Conservation (phyloP, 2,888 invertebrate species). For the Scelioninae gen. 2 region DNA sequence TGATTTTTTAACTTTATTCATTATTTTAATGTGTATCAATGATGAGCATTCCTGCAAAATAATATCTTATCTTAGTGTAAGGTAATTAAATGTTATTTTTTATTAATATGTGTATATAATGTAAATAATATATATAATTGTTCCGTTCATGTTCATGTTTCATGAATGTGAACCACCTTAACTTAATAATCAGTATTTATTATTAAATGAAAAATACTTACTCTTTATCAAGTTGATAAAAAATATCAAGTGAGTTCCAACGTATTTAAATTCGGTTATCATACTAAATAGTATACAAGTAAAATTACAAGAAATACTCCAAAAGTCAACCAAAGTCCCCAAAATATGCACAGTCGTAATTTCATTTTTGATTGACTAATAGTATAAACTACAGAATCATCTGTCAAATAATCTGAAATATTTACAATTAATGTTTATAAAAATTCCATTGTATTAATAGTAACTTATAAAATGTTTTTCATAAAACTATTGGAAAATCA, state of each 20-base stretch:
- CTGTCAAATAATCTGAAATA: background rate
- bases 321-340: slow-evolving; percentile 35
- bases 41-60: too few species aligned
- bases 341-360: slow-evolving; percentile 34
- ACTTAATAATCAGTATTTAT: background rate
- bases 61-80: too few species aligned
- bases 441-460: too few species aligned
- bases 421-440: background rate
- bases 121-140: too few species aligned
- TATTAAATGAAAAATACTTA: slow-evolving; percentile 52
- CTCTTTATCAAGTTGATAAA: slow-evolving; percentile 19
- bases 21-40: too few species aligned
- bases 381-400: slow-evolving; percentile 3
- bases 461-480: too few species aligned
- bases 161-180: background rate
- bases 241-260: slow-evolving; percentile 7
- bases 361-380: slow-evolving; percentile 11
- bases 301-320: slow-evolving; percentile 18
- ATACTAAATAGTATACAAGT: slow-evolving; percentile 14
- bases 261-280: background rate
- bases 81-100: too few species aligned
- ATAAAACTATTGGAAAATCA: too few species aligned
- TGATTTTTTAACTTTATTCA: too few species aligned
- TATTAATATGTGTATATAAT: too few species aligned
- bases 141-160: too few species aligned